phyloP scores from a whole-genome alignment of 2,888 invertebrate genomes.

The Caenorhabditis panamensis region DNA sequence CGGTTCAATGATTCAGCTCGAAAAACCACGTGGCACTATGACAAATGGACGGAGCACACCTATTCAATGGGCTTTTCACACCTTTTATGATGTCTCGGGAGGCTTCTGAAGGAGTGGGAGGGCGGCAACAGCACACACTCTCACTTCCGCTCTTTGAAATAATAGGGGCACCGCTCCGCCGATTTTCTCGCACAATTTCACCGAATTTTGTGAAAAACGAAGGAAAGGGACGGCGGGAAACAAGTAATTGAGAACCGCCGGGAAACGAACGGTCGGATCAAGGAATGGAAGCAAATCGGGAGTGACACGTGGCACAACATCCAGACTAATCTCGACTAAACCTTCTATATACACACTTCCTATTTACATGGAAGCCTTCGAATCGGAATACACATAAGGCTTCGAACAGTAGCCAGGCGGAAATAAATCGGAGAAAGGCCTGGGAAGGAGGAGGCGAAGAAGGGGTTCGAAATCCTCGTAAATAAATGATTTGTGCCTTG shows the following conservation, averaged over 20 bases:
- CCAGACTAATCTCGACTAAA: slow-evolving; percentile 1
- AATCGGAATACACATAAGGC: slow-evolving; percentile 23
- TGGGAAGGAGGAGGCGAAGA: slow-evolving; percentile 10
- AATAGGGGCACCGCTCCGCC: slow-evolving; percentile 42
- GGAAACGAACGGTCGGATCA: not conserved
- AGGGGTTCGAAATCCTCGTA: slow-evolving; percentile 42
- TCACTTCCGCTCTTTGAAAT: slow-evolving; percentile 60
- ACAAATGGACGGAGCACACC: not conserved
- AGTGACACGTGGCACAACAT: slow-evolving; percentile 17
- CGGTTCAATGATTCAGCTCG: not conserved
- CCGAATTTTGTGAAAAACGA: slow-evolving; percentile 24
- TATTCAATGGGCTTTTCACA: slow-evolving; percentile 30
- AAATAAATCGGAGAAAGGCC: slow-evolving; percentile 41
- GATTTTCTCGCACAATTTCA: slow-evolving; percentile 57
- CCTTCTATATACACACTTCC: slow-evolving; percentile 23
- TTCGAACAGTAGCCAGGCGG: slow-evolving; percentile 50
- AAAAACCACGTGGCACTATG: slow-evolving; percentile 2
- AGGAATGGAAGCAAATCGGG: slow-evolving; percentile 10
- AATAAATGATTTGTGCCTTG: slow-evolving; percentile 49
- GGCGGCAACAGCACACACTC: slow-evolving; percentile 29
- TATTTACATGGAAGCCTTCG: slow-evolving; percentile 39
- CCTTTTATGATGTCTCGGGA: slow-evolving; percentile 46
- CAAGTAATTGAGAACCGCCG: slow-evolving; percentile 23
- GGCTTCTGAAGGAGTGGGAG: slow-evolving; percentile 21
- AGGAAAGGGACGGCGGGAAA: slow-evolving; percentile 22